Conservation (phyloP, 1,140 invertebrate genomes). For the Ctenoplectra terminalis region DNA sequence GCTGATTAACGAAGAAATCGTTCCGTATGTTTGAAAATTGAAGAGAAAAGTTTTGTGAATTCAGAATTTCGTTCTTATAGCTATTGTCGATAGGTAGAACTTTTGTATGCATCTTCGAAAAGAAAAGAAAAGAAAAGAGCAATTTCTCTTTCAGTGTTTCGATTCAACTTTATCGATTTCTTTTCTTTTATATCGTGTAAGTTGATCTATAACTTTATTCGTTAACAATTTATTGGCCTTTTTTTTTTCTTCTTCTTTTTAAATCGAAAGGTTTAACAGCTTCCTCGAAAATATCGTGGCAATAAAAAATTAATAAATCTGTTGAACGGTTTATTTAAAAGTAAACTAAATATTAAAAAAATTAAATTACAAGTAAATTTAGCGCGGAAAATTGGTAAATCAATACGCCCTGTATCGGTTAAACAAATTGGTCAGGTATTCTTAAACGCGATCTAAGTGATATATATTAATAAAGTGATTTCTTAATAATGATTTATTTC, state of each 20-base stretch:
- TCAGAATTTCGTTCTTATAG: not conserved
- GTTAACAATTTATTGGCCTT: not conserved
- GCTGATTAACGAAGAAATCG: constrained; percentile 34
- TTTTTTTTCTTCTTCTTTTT: too few relatives aligned
- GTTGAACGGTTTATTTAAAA: not conserved
- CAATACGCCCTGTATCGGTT: not conserved
- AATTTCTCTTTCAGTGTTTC: not conserved
- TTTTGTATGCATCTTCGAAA: not conserved
- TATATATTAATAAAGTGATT: not conserved
- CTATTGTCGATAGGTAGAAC: too few relatives aligned
- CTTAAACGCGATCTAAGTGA: constrained; percentile 2
- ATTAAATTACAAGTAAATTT: not conserved
- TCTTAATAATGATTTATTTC: constrained; percentile 29
- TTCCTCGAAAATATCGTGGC: not conserved
- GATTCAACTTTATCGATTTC: not conserved
- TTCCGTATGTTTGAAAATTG: too few relatives aligned
- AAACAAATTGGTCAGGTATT: not conserved
- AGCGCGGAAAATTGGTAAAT: not conserved
- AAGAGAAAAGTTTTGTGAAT: too few relatives aligned
- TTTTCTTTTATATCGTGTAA: not conserved
- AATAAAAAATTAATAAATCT: constrained; percentile 24
- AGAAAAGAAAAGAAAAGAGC: too few relatives aligned
- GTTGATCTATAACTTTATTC: not conserved
- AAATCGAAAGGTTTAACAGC: not conserved
- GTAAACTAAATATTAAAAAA: not conserved